These are phyloP conservation scores for Nycticryphes semicollaris DNA, from an alignment of 2,113 vertebrate genomes.

Conservation along the genomic window DNA sequence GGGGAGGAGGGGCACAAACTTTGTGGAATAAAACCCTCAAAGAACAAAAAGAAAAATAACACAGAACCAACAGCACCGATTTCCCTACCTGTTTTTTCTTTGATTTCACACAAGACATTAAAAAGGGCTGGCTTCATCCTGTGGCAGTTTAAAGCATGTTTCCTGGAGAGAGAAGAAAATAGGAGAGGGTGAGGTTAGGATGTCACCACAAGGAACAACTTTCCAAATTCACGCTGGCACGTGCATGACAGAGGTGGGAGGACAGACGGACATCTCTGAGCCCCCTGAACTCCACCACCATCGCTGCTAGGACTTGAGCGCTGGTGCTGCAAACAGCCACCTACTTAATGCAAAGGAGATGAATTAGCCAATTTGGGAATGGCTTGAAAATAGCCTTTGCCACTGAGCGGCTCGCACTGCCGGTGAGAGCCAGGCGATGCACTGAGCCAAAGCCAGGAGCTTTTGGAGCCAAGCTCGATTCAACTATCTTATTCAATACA, in stretches of 20 bases:
- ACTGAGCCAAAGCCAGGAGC: neutral
- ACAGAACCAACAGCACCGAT: neutral
- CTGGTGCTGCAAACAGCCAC: neutral
- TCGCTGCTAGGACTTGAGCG: neutral
- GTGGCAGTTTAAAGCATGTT: conserved; percentile 99
- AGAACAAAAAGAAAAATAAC: neutral
- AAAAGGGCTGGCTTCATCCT: conserved; percentile 99
- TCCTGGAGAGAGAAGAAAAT: conserved; percentile 84
- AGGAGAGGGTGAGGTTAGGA: neutral
- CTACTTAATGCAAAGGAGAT: neutral
- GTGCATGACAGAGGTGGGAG: rapidly evolving
- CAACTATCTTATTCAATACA: neutral
- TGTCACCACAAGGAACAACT: neutral
- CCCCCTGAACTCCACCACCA: neutral
- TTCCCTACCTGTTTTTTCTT: conserved; percentile 97
- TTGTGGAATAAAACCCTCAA: neutral
- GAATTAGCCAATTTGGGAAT: conserved; percentile 28
- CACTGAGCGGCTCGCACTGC: conserved; percentile 24
- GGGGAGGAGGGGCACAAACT: neutral
- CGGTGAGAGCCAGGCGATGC: neutral
- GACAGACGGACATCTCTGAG: neutral
- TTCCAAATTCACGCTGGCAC: neutral
- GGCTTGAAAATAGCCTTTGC: conserved; percentile 7
- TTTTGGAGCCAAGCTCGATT: neutral
- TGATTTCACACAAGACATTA: conserved; percentile 99